A percentile compares a stretch with the other conserved stretches of the same genome.
Evolutionary conservation across 2,113 vertebrate genomes (phyloP).

Genomic region (Herpailurus yagouaroundi): DNA sequence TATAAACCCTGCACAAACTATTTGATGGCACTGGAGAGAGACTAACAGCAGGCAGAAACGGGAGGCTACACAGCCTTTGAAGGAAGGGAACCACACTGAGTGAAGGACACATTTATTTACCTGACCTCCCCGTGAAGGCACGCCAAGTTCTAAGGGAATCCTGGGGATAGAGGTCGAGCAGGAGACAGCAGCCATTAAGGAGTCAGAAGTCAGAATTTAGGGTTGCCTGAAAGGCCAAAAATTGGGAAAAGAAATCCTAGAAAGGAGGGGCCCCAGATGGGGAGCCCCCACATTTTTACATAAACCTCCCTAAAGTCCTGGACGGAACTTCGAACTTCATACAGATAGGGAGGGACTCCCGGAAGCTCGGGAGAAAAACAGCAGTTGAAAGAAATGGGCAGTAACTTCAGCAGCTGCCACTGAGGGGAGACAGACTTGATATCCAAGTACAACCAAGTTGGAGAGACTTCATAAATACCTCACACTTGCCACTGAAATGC

Average conservation of each 20-base stretch:
- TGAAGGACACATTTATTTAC: neutral
- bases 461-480: neutral
- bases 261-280: neutral
- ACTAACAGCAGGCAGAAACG: neutral
- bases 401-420: neutral
- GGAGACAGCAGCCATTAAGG: neutral
- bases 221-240: neutral
- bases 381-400: neutral
- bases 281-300: neutral
- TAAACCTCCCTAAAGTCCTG: neutral
- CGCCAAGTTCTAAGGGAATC: neutral
- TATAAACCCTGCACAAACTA: neutral
- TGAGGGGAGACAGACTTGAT: neutral
- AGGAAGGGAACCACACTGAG: neutral
- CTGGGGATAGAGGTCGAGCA: neutral
- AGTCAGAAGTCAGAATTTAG: neutral
- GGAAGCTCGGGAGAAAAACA: neutral
- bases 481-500: neutral
- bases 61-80: neutral
- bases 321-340: neutral
- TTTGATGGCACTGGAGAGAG: neutral
- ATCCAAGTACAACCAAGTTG: neutral
- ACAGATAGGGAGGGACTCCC: neutral
- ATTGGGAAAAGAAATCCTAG: neutral
- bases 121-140: neutral